Conservation (phyloP, 2,797 vertebrate genomes). For the Schizopygopsis malacanthus region DNA sequence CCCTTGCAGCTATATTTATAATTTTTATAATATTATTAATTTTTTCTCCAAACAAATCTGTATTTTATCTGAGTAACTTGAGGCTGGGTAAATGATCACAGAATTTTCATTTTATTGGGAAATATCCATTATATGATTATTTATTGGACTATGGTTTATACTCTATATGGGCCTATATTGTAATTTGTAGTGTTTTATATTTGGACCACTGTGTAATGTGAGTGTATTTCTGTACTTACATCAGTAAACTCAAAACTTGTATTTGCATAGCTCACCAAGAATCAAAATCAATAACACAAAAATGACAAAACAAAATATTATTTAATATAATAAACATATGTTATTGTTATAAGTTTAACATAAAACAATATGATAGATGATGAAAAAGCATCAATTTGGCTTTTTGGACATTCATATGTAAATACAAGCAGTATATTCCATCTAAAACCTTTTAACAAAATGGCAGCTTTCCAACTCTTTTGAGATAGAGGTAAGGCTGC, state of each 20-base stretch:
- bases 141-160: too few relatives aligned
- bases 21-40: too few relatives aligned
- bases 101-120: not conserved
- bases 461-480: slow-evolving; percentile 15
- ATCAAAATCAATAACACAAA: not conserved
- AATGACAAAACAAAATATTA: not conserved
- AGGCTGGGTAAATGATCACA: not conserved
- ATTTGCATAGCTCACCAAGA: not conserved
- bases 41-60: too few relatives aligned
- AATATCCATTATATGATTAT: not conserved
- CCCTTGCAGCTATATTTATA: too few relatives aligned
- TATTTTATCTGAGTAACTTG: too few relatives aligned
- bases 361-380: not conserved
- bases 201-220: too few relatives aligned
- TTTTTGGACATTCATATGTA: not conserved
- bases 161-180: too few relatives aligned
- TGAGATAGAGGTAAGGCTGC: not conserved
- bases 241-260: not conserved
- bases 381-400: not conserved
- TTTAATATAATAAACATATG: too few relatives aligned
- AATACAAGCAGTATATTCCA: not conserved
- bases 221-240: not conserved
- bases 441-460: not conserved
- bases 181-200: too few relatives aligned
- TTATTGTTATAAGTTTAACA: not conserved